Percentiles rank a stretch among this genome's conserved stretches.
Conservation (phyloP, 2,113 vertebrate species). For the Hemibagrus wyckioides region DNA sequence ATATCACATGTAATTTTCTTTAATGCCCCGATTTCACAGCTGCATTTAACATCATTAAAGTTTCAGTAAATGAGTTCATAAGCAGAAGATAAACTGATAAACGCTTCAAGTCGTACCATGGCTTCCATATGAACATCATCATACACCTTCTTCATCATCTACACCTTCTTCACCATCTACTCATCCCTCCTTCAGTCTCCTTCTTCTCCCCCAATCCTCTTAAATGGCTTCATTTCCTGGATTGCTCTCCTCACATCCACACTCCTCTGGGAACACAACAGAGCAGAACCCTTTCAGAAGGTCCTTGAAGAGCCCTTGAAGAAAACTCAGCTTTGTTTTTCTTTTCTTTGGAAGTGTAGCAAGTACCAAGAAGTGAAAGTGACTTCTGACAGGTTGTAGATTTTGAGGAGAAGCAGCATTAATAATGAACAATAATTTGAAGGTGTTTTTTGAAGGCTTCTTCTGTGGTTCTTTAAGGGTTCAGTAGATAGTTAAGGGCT, state of each 20-base stretch:
- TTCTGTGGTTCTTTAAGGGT: background rate
- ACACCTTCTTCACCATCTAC: background rate
- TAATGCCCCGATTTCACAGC: background rate
- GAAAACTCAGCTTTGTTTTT: background rate
- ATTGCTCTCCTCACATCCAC: background rate
- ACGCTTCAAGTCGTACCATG: background rate
- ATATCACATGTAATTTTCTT: background rate
- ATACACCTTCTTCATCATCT: background rate
- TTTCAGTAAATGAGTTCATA: background rate
- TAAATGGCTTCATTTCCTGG: background rate
- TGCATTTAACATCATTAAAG: background rate
- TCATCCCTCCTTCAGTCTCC: no score
- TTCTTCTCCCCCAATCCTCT: background rate
- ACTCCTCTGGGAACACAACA: background rate
- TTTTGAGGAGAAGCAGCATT: background rate
- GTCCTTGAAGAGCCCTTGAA: background rate
- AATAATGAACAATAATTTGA: background rate
- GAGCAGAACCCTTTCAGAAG: background rate
- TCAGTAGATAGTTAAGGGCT: background rate
- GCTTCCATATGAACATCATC: background rate
- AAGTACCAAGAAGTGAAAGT: background rate
- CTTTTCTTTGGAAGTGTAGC: background rate
- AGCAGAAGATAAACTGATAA: background rate
- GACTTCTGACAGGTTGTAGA: background rate
- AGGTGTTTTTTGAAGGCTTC: background rate